Conservation (phyloP, 2,797 vertebrate species). For the Sciurus carolinensis region DNA sequence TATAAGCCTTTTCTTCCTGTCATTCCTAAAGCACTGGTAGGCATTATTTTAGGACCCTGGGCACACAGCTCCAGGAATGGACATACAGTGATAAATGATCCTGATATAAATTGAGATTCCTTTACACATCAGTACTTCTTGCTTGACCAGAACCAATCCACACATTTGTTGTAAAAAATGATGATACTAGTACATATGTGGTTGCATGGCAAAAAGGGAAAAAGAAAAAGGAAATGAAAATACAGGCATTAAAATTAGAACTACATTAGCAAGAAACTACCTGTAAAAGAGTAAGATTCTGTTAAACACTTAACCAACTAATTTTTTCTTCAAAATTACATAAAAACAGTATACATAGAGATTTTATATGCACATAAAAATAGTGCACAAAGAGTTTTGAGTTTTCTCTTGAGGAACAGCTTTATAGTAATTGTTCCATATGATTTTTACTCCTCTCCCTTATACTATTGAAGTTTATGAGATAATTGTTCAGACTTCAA, state of each 20-base stretch:
- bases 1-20: neutral
- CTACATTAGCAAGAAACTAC: neutral
- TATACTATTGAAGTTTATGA: conserved; percentile 6
- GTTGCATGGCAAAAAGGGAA: neutral
- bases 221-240: neutral
- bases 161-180: neutral
- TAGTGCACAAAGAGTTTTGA: neutral
- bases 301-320: neutral
- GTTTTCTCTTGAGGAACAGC: neutral
- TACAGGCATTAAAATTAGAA: conserved; percentile 20
- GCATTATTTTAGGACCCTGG: neutral
- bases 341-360: too few relatives aligned
- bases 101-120: neutral
- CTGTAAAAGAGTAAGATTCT: neutral
- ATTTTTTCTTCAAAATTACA: neutral
- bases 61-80: neutral
- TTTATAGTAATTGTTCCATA: neutral
- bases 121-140: neutral
- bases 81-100: neutral
- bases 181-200: neutral
- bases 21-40: neutral
- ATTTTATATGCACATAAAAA: too few relatives aligned
- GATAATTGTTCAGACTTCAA: neutral
- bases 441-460: neutral
- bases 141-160: neutral